Percentiles rank a stretch among this genome's conserved stretches.
These are phyloP conservation scores for Okapia johnstoni DNA, from an alignment of 2,113 vertebrate genomes.

Conservation along the genomic window DNA sequence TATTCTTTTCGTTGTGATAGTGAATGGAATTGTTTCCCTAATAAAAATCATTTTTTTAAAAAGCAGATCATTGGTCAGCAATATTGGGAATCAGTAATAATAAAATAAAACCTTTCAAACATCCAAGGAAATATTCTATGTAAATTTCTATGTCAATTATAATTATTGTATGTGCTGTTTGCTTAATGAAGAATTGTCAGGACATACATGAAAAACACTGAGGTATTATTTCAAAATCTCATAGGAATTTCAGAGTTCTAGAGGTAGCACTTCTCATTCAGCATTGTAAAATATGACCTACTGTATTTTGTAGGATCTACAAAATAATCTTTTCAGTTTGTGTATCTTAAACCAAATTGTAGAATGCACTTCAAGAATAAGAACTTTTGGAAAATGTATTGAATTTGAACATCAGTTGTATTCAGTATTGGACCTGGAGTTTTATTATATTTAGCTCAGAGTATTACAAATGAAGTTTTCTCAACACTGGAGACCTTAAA, in stretches of 20 bases:
- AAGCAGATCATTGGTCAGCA: neutral
- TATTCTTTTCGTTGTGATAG: too few species aligned
- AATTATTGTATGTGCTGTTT: neutral
- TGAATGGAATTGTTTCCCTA: too few species aligned
- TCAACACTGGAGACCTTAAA: neutral
- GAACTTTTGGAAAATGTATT: neutral
- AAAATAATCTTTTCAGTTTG: neutral
- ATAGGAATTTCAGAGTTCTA: slow-evolving; percentile 6
- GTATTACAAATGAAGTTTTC: neutral
- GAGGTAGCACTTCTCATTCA: neutral
- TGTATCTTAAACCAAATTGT: neutral
- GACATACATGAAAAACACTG: neutral
- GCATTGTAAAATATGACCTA: slow-evolving; percentile 16
- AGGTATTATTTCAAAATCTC: slow-evolving; percentile 4
- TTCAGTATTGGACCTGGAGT: neutral
- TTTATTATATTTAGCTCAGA: neutral
- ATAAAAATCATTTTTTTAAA: neutral
- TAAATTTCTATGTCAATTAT: neutral
- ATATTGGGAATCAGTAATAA: neutral
- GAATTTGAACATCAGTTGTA: neutral
- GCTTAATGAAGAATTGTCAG: neutral
- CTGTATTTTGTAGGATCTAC: neutral
- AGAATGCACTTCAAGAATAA: neutral
- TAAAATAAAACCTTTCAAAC: neutral
- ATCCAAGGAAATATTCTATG: neutral